phyloP scores from a whole-genome alignment of 1,140 invertebrate species.

The Drosophila tani region DNA sequence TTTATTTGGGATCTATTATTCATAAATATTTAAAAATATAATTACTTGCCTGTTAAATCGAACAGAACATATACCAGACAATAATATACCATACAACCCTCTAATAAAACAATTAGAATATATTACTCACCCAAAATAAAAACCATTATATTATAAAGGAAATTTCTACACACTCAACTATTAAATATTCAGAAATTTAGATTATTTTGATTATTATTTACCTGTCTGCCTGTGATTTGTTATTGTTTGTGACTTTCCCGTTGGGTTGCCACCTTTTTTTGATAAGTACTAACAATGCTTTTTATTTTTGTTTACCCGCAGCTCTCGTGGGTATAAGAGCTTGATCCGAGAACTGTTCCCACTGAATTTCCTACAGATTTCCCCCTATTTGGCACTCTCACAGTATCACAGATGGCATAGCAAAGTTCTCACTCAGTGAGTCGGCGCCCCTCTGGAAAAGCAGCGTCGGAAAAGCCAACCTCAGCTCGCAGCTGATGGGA shows the following conservation, averaged over 20 bases:
- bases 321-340: constrained; percentile 39
- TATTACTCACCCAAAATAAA: background rate
- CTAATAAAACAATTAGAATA: no score
- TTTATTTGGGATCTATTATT: no score
- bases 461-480: constrained; percentile 32
- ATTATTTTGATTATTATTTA: background rate
- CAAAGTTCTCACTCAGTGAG: constrained; percentile 11
- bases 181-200: background rate
- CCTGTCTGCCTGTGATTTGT: constrained; percentile 8
- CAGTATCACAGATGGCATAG: constrained; percentile 19
- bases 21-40: no score
- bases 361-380: constrained; percentile 12
- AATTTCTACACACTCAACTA: background rate
- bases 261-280: constrained; percentile 32
- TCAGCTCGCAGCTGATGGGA: constrained; percentile 59
- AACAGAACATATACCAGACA: no score
- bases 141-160: background rate
- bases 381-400: background rate
- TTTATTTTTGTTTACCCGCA: constrained; percentile 41
- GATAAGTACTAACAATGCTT: constrained; percentile 66
- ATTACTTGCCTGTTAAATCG: no score
- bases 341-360: constrained; percentile 15
- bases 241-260: constrained; percentile 13
- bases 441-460: constrained; percentile 50
- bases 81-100: no score